Percentiles rank a stretch among this genome's conserved stretches.
phyloP scores from a whole-genome alignment of 2,113 vertebrate species.

The Otocyon megalotis region DNA sequence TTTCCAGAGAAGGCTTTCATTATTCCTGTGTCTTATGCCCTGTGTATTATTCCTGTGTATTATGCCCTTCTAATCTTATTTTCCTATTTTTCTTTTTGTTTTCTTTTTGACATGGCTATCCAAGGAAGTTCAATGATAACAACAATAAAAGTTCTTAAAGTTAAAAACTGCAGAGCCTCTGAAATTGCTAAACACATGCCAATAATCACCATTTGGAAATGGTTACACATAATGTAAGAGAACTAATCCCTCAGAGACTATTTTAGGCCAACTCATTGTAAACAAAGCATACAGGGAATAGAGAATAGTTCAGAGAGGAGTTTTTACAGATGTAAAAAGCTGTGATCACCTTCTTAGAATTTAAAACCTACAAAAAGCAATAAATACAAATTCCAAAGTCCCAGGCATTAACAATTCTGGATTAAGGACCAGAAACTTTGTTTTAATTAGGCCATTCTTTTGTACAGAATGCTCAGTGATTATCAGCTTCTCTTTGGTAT shows the following conservation, averaged over 20 bases:
- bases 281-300: conserved; percentile 22
- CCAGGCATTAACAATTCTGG: not conserved
- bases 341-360: not conserved
- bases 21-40: not conserved
- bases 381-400: not conserved
- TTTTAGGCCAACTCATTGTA: conserved; percentile 31
- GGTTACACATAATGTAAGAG: not conserved
- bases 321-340: conserved; percentile 5
- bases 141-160: conserved; percentile 34
- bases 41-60: not conserved
- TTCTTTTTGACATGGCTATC: not conserved
- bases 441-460: not conserved
- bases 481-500: not conserved
- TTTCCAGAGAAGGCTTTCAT: not conserved
- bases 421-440: not conserved
- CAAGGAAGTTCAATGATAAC: not conserved
- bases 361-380: conserved; percentile 18
- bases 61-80: not conserved
- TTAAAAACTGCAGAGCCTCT: not conserved
- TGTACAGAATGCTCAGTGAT: not conserved
- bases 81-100: not conserved
- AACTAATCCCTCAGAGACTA: conserved; percentile 39
- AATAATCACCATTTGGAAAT: conserved; percentile 51
- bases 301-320: not conserved
- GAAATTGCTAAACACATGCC: conserved; percentile 10